Percentiles rank a stretch among this genome's conserved stretches.
Conservation (phyloP, 2,888 invertebrate species). For the Ligdia adustata region DNA sequence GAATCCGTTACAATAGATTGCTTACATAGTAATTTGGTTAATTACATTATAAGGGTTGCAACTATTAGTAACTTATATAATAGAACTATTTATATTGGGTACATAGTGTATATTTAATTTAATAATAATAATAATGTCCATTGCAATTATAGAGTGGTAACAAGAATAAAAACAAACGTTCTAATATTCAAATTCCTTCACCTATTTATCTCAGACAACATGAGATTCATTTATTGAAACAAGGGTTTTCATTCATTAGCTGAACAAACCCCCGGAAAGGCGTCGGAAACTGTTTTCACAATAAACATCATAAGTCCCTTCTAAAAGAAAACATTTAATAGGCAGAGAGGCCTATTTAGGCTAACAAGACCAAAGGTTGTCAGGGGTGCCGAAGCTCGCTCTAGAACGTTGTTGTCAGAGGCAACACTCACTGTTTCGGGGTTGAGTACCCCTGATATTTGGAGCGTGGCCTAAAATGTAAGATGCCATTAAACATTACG, state of each 20-base stretch:
- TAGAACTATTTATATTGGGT: no score
- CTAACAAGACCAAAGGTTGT: constrained; percentile 40
- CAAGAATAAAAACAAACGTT: no score
- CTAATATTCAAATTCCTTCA: no score
- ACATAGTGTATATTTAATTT: no score
- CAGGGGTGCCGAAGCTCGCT: constrained; percentile 40
- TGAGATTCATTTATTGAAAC: not conserved
- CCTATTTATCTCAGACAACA: no score
- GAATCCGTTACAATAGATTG: no score
- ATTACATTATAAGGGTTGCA: no score
- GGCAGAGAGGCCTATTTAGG: constrained; percentile 54
- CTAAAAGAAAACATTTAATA: constrained; percentile 47
- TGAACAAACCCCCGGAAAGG: constrained; percentile 6
- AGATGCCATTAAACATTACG: no score
- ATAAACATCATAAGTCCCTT: constrained; percentile 40
- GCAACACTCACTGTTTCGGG: constrained; percentile 54
- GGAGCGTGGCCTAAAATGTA: constrained; percentile 38
- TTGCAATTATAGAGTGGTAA: no score
- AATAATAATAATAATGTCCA: no score
- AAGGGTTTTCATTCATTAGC: constrained; percentile 7
- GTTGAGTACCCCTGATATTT: constrained; percentile 47
- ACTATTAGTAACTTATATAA: no score
- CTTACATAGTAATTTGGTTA: no score
- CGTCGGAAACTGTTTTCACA: constrained; percentile 36
- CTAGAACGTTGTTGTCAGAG: constrained; percentile 63